Base-by-base conservation (phyloP, 1,140 invertebrate genomes). In the Caerostris extrusa region DNA sequence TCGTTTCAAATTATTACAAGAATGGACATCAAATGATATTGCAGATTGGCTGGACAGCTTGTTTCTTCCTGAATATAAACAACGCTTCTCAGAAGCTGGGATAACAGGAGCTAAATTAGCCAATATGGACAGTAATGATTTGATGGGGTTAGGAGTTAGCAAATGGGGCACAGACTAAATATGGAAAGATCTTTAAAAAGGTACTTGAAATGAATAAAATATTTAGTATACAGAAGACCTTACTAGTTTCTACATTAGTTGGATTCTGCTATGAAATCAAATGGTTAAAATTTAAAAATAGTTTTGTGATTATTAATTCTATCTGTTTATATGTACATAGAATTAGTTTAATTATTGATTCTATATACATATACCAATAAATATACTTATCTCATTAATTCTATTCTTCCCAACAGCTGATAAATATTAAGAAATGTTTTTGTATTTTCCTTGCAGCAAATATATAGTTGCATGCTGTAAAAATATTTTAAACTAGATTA, bases 91-190 rank as follows among this genome's bases (percentile, higher is more conserved):
- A 58, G 95, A 95, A 83, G 96, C 97, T 69, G 95, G 96, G 93
- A 95, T 97, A 60, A 96, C 96, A 94, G 97, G 97, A 34, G 95
- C 95, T 19, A 96, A 96, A 94, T 95, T 97, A 92, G 94, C 96
- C 67, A 95, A 95, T 85, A 96, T 97, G 92, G 96, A 97, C 95
- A 96, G 96, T 93, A 95, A 96, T 93, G 95, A 95, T 58, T 95
- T 97, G 19, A 96, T 96, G 81, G 96, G 96, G 83, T 95, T 97
- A 7, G 97, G 97, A 10, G 96, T 97, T 17, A 96, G 82, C 96
- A 96, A 93, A 95, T 97, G 87, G 96, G 96, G 14, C 97, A 97
- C 95, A 95, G 97, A 60, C 95, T 97, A 94, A 96, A 96, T 89
- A 97, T 97, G 88, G 94, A 95, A 83, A 56, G 94, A 53, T 94